Evolutionary conservation across 2,888 invertebrate species (phyloP).

Genomic region (Cataglyphis cursor): DNA sequence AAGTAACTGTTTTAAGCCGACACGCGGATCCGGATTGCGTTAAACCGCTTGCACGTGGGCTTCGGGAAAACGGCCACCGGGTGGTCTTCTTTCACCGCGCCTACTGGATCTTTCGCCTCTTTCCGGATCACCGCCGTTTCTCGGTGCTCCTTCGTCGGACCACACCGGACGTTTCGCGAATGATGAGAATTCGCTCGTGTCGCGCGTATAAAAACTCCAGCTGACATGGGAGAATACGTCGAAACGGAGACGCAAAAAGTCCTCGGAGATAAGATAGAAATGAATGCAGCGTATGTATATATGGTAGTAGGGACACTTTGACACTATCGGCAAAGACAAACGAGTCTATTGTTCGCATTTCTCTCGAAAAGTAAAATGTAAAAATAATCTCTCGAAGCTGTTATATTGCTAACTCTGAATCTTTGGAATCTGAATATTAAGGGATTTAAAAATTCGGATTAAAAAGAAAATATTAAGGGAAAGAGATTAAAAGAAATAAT

Average conservation of each 20-base stretch:
- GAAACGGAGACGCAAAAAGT: slow-evolving; percentile 19
- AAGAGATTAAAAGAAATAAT: neutral
- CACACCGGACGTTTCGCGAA: slow-evolving; percentile 49
- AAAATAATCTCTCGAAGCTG: neutral
- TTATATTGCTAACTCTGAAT: neutral
- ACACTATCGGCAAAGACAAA: neutral
- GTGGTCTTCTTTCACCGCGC: slow-evolving; percentile 65
- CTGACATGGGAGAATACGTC: slow-evolving; percentile 23
- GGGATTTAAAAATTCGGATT: neutral
- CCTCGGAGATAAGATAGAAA: slow-evolving; percentile 15
- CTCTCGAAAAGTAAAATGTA: neutral
- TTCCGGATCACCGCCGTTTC: slow-evolving; percentile 43
- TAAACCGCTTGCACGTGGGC: slow-evolving; percentile 71
- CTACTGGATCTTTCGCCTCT: slow-evolving; percentile 51
- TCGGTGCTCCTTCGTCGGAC: slow-evolving; percentile 23
- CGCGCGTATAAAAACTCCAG: slow-evolving; percentile 29
- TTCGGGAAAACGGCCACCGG: slow-evolving; percentile 41
- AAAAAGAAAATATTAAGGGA: neutral
- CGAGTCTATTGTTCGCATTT: neutral
- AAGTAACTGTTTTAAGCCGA: slow-evolving; percentile 64
- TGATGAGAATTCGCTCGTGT: slow-evolving; percentile 29
- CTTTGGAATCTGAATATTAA: neutral
- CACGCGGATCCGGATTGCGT: slow-evolving; percentile 50
- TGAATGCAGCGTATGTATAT: neutral
- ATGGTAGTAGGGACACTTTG: neutral